Evolutionary conservation across 92 coral and sea anemone genomes (phyloP).

Genomic region (Phymanthus crucifer): DNA sequence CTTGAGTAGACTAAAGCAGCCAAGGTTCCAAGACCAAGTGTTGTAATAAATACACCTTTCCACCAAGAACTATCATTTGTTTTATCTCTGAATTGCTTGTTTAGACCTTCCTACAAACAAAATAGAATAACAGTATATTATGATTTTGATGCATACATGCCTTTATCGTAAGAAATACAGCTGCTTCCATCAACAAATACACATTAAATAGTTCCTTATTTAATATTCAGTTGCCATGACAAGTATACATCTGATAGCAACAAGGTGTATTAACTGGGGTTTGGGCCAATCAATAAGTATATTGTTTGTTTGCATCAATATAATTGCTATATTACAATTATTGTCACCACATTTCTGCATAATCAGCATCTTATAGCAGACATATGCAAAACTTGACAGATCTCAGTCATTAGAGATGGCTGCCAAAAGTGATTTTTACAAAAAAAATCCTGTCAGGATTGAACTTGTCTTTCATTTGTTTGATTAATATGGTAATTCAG

Average conservation of each 20-base stretch:
- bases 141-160: not conserved
- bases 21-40: slow-evolving; percentile 91
- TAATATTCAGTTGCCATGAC: not conserved
- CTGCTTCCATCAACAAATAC: not conserved
- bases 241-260: not conserved
- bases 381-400: not conserved
- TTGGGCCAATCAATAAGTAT: not conserved
- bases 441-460: slow-evolving; percentile 23
- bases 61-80: slow-evolving; percentile 88
- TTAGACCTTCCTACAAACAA: slow-evolving; percentile 69
- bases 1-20: slow-evolving; percentile 92
- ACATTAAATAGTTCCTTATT: not conserved
- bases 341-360: not conserved
- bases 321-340: not conserved
- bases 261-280: not conserved
- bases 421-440: slow-evolving; percentile 6
- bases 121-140: not conserved
- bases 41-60: slow-evolving; percentile 91
- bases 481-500: not conserved
- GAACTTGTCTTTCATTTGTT: not conserved
- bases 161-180: not conserved
- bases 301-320: not conserved
- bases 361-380: not conserved
- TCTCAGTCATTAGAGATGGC: not conserved
- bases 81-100: slow-evolving; percentile 68